Percentiles rank a stretch among this genome's conserved stretches.
phyloP scores from a whole-genome alignment of 2,113 vertebrate species.

The Neopipo cinnamomea region DNA sequence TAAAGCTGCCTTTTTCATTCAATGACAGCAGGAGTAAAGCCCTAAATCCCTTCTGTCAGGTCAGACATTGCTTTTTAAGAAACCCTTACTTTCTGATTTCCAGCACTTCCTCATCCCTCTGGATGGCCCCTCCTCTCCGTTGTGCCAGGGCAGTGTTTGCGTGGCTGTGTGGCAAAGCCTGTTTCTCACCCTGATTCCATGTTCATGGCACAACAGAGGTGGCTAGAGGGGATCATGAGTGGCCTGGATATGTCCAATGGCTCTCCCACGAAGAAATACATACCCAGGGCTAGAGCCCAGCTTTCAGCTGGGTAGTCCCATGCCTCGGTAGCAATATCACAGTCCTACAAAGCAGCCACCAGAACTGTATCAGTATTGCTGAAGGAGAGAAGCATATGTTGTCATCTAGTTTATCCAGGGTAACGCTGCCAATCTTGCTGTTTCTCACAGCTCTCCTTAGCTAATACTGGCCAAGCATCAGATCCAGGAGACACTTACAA shows the following conservation, averaged over 20 bases:
- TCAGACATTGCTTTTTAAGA: background rate
- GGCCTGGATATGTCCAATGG: background rate
- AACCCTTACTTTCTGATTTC: background rate
- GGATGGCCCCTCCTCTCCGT: background rate
- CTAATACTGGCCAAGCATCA: background rate
- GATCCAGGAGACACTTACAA: background rate
- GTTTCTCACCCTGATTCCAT: background rate
- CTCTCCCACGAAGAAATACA: fast-evolving
- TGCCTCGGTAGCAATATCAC: background rate
- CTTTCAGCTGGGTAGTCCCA: background rate
- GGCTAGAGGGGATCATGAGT: background rate
- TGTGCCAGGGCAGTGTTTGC: background rate
- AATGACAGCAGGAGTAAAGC: background rate
- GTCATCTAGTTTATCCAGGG: background rate
- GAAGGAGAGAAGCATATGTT: background rate
- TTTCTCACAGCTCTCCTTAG: background rate
- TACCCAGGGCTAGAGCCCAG: background rate
- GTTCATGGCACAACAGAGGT: background rate
- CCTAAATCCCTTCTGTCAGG: background rate
- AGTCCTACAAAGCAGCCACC: background rate
- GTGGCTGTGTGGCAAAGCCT: background rate
- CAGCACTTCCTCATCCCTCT: background rate
- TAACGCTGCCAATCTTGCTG: background rate
- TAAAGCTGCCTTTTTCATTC: background rate
- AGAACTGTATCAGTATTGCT: background rate